These are phyloP conservation scores for Scaptomyza graminum DNA, from an alignment of 1,140 invertebrate species.

Conservation along the genomic window DNA sequence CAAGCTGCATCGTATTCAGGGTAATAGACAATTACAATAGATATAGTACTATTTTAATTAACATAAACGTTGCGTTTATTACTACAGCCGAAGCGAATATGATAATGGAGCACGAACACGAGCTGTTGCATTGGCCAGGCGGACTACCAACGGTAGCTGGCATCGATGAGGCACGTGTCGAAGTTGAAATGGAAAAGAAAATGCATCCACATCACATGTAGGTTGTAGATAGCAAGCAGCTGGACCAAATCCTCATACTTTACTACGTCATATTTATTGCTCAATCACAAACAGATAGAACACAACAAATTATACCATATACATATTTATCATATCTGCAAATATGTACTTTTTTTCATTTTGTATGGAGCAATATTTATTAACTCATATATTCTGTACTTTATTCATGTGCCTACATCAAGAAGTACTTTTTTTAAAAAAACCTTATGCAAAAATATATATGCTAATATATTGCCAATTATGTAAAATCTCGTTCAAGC, in stretches of 20 bases:
- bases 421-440: no score
- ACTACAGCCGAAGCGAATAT: conserved; percentile 90
- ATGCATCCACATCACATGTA: conserved; percentile 86
- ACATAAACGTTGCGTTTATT: conserved; percentile 36
- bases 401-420: neutral
- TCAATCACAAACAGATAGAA: conserved; percentile 4
- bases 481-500: neutral
- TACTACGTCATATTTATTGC: neutral
- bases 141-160: conserved; percentile 88
- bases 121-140: conserved; percentile 88
- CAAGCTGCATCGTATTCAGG: conserved; percentile 90
- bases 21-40: conserved; percentile 85
- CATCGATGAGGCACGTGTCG: conserved; percentile 87
- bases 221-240: conserved; percentile 6
- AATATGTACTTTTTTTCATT: neutral
- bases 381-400: no score
- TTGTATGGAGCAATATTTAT: neutral
- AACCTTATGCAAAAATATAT: neutral
- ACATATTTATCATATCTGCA: neutral
- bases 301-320: conserved; percentile 2
- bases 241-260: neutral
- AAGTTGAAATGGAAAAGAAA: conserved; percentile 88
- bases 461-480: neutral
- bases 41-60: no score
- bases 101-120: conserved; percentile 89